phyloP scores from a whole-genome alignment of 1,140 invertebrate genomes.

The Oscheius sp. region DNA sequence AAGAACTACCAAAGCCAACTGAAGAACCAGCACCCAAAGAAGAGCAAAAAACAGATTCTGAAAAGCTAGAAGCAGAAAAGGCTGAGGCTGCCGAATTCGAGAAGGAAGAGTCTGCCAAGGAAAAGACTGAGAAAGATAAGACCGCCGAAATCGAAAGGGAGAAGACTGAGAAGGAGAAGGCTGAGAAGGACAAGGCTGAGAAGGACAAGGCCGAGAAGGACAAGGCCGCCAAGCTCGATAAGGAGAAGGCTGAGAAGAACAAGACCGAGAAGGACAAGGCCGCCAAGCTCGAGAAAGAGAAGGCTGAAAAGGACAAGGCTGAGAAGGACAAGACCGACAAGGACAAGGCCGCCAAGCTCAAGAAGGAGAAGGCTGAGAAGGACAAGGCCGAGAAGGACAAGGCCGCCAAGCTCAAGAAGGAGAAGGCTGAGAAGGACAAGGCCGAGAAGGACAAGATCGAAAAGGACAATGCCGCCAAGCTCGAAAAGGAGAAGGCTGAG shows the following conservation, averaged over 20 bases:
- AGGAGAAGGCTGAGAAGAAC: constrained; percentile 10
- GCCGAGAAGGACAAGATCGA: constrained; percentile 5
- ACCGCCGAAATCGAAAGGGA: not conserved
- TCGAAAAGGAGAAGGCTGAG: no score
- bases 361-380: constrained; percentile 10
- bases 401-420: not conserved
- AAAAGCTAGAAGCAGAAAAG: constrained; percentile 3
- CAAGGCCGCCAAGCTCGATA: not conserved
- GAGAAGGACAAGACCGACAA: not conserved
- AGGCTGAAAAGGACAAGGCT: constrained; percentile 3
- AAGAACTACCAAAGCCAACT: constrained; percentile 1
- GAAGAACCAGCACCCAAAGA: constrained; percentile 3
- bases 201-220: not conserved
- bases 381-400: no score
- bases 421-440: not conserved
- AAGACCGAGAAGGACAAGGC: constrained; percentile 1
- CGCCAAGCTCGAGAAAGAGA: not conserved
- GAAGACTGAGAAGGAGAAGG: not conserved
- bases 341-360: not conserved
- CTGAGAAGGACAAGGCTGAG: constrained; percentile 12
- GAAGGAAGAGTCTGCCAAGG: not conserved
- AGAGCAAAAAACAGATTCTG: constrained; percentile 13
- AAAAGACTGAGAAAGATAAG: constrained; percentile 9
- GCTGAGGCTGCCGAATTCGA: not conserved
- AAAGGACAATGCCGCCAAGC: not conserved